A percentile compares a stretch with the other conserved stretches of the same genome.
Conservation (phyloP, 2,888 invertebrate genomes). For the Pilophorus perplexus region DNA sequence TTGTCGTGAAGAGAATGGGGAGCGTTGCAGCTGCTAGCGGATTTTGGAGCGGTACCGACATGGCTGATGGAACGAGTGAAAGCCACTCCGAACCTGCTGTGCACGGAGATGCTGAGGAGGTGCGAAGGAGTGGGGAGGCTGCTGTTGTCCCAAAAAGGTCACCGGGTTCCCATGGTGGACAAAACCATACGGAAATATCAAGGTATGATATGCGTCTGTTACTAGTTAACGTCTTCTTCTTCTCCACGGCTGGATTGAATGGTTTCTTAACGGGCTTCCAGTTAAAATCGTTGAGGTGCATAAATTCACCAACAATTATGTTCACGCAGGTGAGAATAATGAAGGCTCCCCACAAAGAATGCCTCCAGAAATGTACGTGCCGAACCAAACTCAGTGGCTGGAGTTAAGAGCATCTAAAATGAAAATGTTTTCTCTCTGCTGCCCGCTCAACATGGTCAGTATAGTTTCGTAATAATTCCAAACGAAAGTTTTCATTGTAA, state of each 20-base stretch:
- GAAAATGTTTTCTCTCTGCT: constrained; percentile 47
- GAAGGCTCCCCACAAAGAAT: constrained; percentile 58
- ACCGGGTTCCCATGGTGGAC: constrained; percentile 71
- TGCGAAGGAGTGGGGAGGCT: constrained; percentile 84
- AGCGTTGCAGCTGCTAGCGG: constrained; percentile 73
- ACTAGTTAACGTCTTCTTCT: too few species aligned
- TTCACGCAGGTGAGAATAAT: constrained; percentile 39
- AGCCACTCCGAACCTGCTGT: constrained; percentile 51
- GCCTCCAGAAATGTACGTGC: constrained; percentile 91
- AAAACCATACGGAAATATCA: constrained; percentile 51
- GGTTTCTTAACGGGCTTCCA: too few species aligned
- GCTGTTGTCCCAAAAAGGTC: constrained; percentile 75
- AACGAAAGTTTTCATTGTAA: too few species aligned
- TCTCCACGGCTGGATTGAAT: too few species aligned
- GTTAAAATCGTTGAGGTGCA: too few species aligned
- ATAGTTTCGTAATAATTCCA: too few species aligned
- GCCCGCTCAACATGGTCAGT: constrained; percentile 40
- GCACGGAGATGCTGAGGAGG: constrained; percentile 60
- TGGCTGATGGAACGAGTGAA: constrained; percentile 62
- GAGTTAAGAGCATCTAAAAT: constrained; percentile 64
- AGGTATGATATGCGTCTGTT: constrained; percentile 27
- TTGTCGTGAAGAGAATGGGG: constrained; percentile 71
- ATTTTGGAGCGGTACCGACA: constrained; percentile 73
- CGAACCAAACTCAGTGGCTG: constrained; percentile 86
- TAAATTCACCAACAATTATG: too few species aligned